Conservation (phyloP, 2,113 vertebrate genomes). For the Callospermophilus lateralis region DNA sequence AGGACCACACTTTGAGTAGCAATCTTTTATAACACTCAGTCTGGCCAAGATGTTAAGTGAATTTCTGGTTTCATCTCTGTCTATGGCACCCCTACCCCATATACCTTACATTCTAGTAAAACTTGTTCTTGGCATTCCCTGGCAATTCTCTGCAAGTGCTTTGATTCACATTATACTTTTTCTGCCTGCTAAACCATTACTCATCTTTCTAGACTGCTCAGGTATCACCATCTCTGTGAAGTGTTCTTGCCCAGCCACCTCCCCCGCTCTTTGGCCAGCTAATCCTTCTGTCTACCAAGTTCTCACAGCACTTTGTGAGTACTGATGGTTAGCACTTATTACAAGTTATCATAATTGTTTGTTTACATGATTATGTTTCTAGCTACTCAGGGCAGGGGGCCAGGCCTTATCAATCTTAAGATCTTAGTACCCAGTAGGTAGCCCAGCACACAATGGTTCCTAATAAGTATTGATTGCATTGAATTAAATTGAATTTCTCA, state of each 20-base stretch:
- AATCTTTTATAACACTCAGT: constrained; percentile 33
- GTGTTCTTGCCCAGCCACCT: neutral
- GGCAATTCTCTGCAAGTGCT: constrained; percentile 4
- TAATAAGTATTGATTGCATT: neutral
- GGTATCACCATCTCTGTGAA: constrained; percentile 46
- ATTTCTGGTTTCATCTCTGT: constrained; percentile 14
- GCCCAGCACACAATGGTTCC: neutral
- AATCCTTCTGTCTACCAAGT: constrained; percentile 71
- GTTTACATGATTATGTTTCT: constrained; percentile 70
- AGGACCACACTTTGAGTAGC: neutral
- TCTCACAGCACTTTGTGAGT: constrained; percentile 56
- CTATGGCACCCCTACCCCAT: neutral
- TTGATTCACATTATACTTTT: constrained; percentile 45
- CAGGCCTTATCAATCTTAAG: constrained; percentile 29
- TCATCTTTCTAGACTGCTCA: constrained; percentile 67
- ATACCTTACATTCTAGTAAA: constrained; percentile 26
- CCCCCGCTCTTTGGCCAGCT: neutral
- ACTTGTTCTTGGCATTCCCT: constrained; percentile 59
- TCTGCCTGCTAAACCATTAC: constrained; percentile 55
- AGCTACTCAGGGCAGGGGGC: constrained; percentile 33
- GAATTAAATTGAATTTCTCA: constrained; percentile 34
- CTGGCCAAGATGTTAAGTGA: neutral
- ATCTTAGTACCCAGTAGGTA: neutral
- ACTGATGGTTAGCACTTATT: constrained; percentile 67
- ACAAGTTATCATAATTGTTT: constrained; percentile 73